Base-by-base conservation (phyloP, 30 jellyfish, hydroid and myxozoan genomes). In the Clytia hemisphaerica region DNA sequence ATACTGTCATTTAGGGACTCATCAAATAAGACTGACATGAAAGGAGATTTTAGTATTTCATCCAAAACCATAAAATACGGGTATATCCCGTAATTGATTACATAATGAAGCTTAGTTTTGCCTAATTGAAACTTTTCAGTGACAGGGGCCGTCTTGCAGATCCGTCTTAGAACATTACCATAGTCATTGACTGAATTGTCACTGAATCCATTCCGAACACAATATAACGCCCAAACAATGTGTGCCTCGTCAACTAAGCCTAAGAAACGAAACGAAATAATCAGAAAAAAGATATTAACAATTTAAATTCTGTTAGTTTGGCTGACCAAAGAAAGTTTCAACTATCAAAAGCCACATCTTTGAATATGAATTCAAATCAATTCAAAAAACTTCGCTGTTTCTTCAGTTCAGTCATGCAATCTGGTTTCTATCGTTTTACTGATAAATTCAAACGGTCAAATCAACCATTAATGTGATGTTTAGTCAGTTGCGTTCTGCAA, bases 191-290 rank as follows among this genome's bases (percentile, higher is more conserved):
- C 2, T 18, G 75, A 61, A 35, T 61, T 61, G 61, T 61, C 72
- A 4, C 71, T 2, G 5, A 28, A 30, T 4, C 63, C 75, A 61
- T 7, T 30, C 24, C 4, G 2, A 4, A 61, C 75, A 18, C 26
- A 18, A 3, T 28, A 50, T 28, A 50, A 7, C 65, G 65, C 65
- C 65, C 65, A 50, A 14, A 50, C 65, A 50, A 50, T 50, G 28
- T 50, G 65, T 50, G 65, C 65, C 65, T 50, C 65, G 65, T 50
- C 65, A 28, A 50, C 14, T 21, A 50, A 7, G 6, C 10, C 65
- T 50, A 28, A 50, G 22, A 50, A 50, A 7, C 22, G 22, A 40
- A 40, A 7, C n/a, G 53, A 40, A 7, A n/a, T 7, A 40, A 40
- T 7, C n/a, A 40, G 16, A 40, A n/a, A 7, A 10, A 40, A 40